A percentile compares a stretch with the other conserved stretches of the same genome.
These are phyloP conservation scores for Zoanthus sociatus DNA, from an alignment of 92 coral and sea anemone species.

Conservation along the genomic window DNA sequence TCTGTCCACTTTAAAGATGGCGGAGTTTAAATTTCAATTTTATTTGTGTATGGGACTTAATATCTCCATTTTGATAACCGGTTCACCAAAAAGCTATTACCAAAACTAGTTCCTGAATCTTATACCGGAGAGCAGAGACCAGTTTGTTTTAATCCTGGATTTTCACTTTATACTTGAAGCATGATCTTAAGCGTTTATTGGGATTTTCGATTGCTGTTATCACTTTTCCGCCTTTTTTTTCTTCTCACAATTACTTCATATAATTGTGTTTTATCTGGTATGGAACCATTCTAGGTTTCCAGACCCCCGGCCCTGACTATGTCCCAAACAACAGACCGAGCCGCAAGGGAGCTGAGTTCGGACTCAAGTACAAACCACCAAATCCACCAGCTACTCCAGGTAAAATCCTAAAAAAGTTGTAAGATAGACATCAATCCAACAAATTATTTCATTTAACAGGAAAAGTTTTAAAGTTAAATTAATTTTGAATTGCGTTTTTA, in stretches of 20 bases:
- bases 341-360: slow-evolving; percentile 44
- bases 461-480: not conserved
- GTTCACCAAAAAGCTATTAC: too few species aligned
- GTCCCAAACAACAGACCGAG: slow-evolving; percentile 27
- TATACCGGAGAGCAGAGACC: too few species aligned
- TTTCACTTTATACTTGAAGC: too few species aligned
- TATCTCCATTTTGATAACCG: too few species aligned
- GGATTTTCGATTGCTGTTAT: not conserved
- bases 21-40: too few species aligned
- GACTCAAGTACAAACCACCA: slow-evolving; percentile 37
- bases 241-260: not conserved
- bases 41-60: too few species aligned
- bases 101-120: too few species aligned
- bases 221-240: not conserved
- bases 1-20: too few species aligned
- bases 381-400: slow-evolving; percentile 47
- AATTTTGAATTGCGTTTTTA: too few species aligned
- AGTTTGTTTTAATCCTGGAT: too few species aligned
- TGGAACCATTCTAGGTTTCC: slow-evolving; percentile 31
- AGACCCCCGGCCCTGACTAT: slow-evolving; percentile 62
- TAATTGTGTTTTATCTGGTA: not conserved
- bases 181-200: not conserved
- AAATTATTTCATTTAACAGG: not conserved
- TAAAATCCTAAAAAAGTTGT: not conserved
- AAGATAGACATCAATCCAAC: not conserved